Base-by-base conservation (phyloP, 2,113 vertebrate species). In the Nycticryphes semicollaris region DNA sequence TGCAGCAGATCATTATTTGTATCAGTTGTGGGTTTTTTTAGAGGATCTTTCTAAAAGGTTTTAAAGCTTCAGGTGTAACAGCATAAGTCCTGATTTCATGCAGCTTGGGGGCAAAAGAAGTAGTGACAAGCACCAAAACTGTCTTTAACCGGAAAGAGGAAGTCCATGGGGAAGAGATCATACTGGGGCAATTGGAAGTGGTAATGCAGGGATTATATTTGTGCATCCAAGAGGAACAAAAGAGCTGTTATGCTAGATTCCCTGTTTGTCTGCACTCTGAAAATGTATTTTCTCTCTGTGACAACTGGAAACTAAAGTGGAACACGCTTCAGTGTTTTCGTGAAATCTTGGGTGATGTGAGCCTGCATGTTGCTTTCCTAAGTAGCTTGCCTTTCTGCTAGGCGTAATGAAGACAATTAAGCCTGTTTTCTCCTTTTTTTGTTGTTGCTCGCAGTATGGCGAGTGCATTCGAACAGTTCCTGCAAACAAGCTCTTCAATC, bases 361-460 rank as follows among this genome's bases (percentile, higher is more conserved):
- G 28, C 33, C 41, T 53, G 33, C 6, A 0, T 7, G 28, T 50
- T 54, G 53, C 66, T 80, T 74, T 45, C 33, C 33, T 3, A 0
- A 57, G n/a, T 27, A 45, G 41, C 54, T 87, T 43, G 60, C 43
- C 35, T 94, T 77, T 86, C 79, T 84, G 77, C 68, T 63, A 60
- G 86, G 75, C 35, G 11, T 91, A 74, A 93, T 69, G 67, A 88
- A 91, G 75, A 86, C 84, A 89, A 95, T 93, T 93, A 96, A 96
- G 73, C 57, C 80, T 84, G 54, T 72, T 87, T 84, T 93, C 59
- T 78, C 35, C 70, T 54, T 57, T 86, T 39, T 27, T 13, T 54
- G 48, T 59, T 85, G 94, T 93, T 81, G 90, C 85, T 95, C 78
- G 76, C 64, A 94, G 80, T 39, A 24, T 64, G 91, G 53, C 7